Evolutionary conservation across 1,140 invertebrate species (phyloP).

Genomic region (Brachionus koreanus): DNA sequence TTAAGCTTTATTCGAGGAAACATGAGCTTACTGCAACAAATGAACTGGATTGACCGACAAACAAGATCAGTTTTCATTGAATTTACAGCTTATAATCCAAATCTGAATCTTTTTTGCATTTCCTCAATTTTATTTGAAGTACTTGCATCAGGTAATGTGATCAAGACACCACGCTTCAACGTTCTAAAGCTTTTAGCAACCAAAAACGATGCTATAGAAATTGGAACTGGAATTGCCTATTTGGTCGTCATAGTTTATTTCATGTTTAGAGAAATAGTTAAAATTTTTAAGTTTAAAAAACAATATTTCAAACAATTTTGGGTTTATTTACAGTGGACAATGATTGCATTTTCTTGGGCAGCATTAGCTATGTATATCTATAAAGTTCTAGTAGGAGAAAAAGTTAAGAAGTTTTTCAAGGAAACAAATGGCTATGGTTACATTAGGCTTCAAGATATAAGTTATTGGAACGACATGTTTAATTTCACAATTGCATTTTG

Average conservation of each 20-base stretch:
- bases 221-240: conserved; percentile 55
- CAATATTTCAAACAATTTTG: conserved; percentile 58
- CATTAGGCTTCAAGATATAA: conserved; percentile 50
- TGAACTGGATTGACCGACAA: conserved; percentile 63
- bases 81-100: conserved; percentile 64
- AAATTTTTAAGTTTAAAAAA: conserved; percentile 48
- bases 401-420: conserved; percentile 56
- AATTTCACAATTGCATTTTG: not conserved
- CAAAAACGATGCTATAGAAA: conserved; percentile 53
- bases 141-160: conserved; percentile 60
- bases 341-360: conserved; percentile 56
- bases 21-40: conserved; percentile 55
- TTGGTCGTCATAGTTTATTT: conserved; percentile 58
- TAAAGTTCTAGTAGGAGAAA: conserved; percentile 52
- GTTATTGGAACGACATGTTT: conserved; percentile 39
- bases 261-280: conserved; percentile 60
- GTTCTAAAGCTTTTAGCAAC: conserved; percentile 47
- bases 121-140: conserved; percentile 61
- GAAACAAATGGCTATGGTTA: conserved; percentile 60
- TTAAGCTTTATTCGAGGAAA: conserved; percentile 51
- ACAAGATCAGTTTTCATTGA: conserved; percentile 64
- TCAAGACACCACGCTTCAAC: conserved; percentile 61
- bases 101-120: conserved; percentile 61
- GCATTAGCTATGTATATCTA: conserved; percentile 59
- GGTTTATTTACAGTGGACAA: conserved; percentile 58